These are phyloP conservation scores for Octopus bimaculoides DNA, from an alignment of 1,140 invertebrate species.

Conservation along the genomic window DNA sequence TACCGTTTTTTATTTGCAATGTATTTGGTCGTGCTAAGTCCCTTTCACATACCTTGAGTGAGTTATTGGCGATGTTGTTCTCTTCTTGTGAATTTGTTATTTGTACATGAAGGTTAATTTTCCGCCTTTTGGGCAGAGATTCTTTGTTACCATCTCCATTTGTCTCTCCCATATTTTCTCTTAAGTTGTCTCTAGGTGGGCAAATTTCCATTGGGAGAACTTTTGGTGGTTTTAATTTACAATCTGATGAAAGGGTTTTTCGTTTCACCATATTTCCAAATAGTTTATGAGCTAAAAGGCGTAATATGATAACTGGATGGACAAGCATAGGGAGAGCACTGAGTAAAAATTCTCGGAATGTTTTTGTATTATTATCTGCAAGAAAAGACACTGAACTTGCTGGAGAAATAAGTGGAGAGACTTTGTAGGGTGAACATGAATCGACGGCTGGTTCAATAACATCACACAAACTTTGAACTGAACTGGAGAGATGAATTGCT, in stretches of 20 bases:
- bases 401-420: conserved; percentile 44
- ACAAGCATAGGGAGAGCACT: conserved; percentile 61
- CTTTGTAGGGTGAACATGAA: conserved; percentile 16
- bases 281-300: conserved; percentile 65
- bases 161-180: neutral
- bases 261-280: conserved; percentile 55
- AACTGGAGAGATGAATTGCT: conserved; percentile 36
- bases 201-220: conserved; percentile 39
- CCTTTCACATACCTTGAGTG: conserved; percentile 15
- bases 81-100: conserved; percentile 12
- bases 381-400: conserved; percentile 43
- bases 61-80: conserved; percentile 9
- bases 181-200: conserved; percentile 32
- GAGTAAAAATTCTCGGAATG: conserved; percentile 51
- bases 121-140: conserved; percentile 5
- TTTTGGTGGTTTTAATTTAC: conserved; percentile 47
- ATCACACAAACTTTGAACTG: conserved; percentile 34
- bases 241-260: conserved; percentile 37
- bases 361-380: conserved; percentile 33
- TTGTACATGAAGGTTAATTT: conserved; percentile 8
- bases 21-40: conserved; percentile 22
- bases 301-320: conserved; percentile 64
- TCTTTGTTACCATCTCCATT: neutral
- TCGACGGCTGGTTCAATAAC: conserved; percentile 18
- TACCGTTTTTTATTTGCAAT: conserved; percentile 39